A percentile compares a stretch with the other conserved stretches of the same genome.
phyloP scores from a whole-genome alignment of 1,140 invertebrate genomes.

The Pomphorhynchus laevis region DNA sequence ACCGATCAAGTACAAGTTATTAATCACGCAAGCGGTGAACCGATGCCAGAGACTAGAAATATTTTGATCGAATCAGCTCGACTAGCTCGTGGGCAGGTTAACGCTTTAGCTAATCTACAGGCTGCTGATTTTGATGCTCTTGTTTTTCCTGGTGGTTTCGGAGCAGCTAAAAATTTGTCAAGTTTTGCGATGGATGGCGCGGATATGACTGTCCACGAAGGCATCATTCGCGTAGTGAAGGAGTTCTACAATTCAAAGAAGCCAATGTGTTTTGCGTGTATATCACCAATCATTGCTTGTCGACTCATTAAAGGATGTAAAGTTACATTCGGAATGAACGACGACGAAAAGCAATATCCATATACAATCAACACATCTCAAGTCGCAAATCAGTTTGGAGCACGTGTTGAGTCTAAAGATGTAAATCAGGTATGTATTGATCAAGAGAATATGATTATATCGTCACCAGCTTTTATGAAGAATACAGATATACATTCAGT shows the following conservation, averaged over 20 bases:
- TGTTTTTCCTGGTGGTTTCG: slow-evolving; percentile 29
- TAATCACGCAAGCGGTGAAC: slow-evolving; percentile 23
- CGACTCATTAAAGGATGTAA: slow-evolving; percentile 22
- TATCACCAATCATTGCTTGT: slow-evolving; percentile 26
- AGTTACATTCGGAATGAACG: slow-evolving; percentile 24
- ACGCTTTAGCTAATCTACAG: slow-evolving; percentile 21
- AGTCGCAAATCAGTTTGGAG: slow-evolving; percentile 23
- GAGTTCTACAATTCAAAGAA: slow-evolving; percentile 25
- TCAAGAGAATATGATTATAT: slow-evolving; percentile 23
- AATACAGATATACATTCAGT: slow-evolving; percentile 22
- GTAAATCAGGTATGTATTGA: slow-evolving; percentile 23
- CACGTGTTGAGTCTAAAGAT: slow-evolving; percentile 19
- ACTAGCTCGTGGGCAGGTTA: slow-evolving; percentile 24
- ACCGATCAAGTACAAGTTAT: slow-evolving; percentile 23
- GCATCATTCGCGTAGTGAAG: slow-evolving; percentile 23
- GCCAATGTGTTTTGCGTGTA: slow-evolving; percentile 29
- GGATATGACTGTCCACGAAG: slow-evolving; percentile 22
- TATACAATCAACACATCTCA: slow-evolving; percentile 24
- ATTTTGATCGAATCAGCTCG: slow-evolving; percentile 27
- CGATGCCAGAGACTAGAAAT: slow-evolving; percentile 19
- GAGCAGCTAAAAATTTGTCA: slow-evolving; percentile 28
- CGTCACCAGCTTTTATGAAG: slow-evolving; percentile 29
- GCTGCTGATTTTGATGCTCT: slow-evolving; percentile 21
- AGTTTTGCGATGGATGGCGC: slow-evolving; percentile 26
- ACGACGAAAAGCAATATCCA: slow-evolving; percentile 24